Percentiles rank a stretch among this genome's conserved stretches.
Conservation (phyloP, 2,113 vertebrate genomes). For the Brachirus orientalis region DNA sequence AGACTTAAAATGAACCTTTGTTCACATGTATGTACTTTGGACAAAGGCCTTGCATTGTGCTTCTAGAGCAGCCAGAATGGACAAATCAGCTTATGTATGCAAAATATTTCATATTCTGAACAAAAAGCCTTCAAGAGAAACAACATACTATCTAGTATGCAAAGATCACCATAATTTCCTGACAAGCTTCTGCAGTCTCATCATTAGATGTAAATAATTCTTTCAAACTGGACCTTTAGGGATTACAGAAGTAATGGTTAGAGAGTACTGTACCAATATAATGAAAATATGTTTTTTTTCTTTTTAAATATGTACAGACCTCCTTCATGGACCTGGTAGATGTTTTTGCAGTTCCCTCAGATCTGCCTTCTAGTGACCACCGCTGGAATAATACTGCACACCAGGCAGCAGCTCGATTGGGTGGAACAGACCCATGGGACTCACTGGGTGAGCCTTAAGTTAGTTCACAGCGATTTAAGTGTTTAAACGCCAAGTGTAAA, state of each 20-base stretch:
- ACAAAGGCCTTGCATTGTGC: no score
- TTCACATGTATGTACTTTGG: no score
- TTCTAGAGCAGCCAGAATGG: no score
- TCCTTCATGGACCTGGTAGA: slow-evolving; percentile 94
- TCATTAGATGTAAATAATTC: no score
- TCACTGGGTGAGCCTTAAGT: slow-evolving; percentile 71
- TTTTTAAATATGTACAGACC: slow-evolving; percentile 81
- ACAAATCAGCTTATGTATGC: no score
- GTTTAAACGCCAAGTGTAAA: no score
- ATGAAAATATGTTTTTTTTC: background rate
- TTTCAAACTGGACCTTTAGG: background rate
- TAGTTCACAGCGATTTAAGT: background rate
- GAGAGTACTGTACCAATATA: background rate
- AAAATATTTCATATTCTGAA: no score
- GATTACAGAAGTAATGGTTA: background rate
- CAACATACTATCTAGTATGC: no score
- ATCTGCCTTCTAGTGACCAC: slow-evolving; percentile 58
- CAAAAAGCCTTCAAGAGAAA: no score
- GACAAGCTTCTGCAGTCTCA: no score
- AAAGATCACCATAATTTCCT: no score
- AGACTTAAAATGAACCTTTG: no score
- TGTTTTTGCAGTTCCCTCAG: slow-evolving; percentile 85
- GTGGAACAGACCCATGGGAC: slow-evolving; percentile 76
- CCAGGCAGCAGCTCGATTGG: slow-evolving; percentile 44
- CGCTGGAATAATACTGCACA: slow-evolving; percentile 64